Conservation (phyloP, 2,113 vertebrate species). For the Laticauda colubrina region DNA sequence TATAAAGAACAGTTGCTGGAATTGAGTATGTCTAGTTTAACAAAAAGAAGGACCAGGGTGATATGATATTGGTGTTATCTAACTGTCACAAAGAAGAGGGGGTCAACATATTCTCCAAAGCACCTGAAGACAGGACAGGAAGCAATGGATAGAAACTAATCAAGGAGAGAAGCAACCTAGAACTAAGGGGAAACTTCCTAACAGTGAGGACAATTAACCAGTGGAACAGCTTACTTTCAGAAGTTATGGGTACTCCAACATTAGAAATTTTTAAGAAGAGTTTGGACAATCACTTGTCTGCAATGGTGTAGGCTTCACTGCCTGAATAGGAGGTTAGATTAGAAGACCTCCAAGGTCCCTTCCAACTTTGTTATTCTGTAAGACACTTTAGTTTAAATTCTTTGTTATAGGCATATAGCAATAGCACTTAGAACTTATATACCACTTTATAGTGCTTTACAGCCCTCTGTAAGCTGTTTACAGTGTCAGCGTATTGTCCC, state of each 20-base stretch:
- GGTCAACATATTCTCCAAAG: neutral
- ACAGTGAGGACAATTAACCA: neutral
- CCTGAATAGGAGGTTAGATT: neutral
- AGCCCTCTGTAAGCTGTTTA: no score
- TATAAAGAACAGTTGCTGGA: neutral
- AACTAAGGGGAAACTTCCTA: neutral
- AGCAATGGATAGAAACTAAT: neutral
- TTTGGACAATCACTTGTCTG: neutral
- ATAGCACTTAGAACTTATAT: no score
- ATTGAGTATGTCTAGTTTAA: neutral
- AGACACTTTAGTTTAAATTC: neutral
- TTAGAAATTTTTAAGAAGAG: neutral
- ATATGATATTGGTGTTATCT: neutral
- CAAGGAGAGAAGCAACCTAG: neutral
- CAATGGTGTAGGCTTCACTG: no score
- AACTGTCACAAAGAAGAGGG: no score
- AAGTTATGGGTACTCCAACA: neutral
- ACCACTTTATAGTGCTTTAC: no score
- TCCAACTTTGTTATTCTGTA: neutral
- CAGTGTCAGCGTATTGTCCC: no score
- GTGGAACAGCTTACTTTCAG: neutral
- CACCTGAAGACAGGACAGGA: neutral
- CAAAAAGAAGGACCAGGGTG: fast-evolving
- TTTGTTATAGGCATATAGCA: neutral
- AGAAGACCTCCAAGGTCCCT: neutral